Evolutionary conservation across 2,797 vertebrate species (phyloP).

Genomic region (Gymnothorax javanicus): DNA sequence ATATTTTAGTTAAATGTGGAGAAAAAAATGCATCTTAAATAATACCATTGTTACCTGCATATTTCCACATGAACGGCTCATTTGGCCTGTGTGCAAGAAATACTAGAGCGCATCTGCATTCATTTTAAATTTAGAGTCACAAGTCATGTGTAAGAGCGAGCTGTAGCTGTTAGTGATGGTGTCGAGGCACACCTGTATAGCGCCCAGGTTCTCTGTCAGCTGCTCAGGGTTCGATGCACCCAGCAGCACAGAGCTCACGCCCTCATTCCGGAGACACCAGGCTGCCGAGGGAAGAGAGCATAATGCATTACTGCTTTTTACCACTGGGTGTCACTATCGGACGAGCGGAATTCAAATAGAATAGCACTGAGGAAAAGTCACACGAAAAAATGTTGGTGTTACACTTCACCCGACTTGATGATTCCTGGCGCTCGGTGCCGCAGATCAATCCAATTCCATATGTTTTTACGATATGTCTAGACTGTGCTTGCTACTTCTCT

Average conservation of each 20-base stretch:
- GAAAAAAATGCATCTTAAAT: no score
- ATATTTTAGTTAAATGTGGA: no score
- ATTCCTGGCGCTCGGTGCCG: no score
- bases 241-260: constrained; percentile 94
- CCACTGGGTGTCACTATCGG: neutral
- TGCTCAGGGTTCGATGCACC: constrained; percentile 92
- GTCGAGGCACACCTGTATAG: constrained; percentile 84
- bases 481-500: neutral
- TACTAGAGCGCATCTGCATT: no score
- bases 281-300: constrained; percentile 65
- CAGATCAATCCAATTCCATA: neutral
- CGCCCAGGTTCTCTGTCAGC: constrained; percentile 94
- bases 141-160: no score
- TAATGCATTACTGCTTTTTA: neutral
- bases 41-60: no score
- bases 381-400: neutral
- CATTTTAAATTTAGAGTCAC: no score
- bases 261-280: constrained; percentile 96
- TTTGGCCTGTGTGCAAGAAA: no score
- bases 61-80: no score
- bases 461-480: neutral
- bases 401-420: neutral
- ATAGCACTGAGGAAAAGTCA: no score
- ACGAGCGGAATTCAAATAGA: neutral
- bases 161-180: no score